Conservation (phyloP, 2,797 vertebrate genomes). For the Amblyraja radiata region DNA sequence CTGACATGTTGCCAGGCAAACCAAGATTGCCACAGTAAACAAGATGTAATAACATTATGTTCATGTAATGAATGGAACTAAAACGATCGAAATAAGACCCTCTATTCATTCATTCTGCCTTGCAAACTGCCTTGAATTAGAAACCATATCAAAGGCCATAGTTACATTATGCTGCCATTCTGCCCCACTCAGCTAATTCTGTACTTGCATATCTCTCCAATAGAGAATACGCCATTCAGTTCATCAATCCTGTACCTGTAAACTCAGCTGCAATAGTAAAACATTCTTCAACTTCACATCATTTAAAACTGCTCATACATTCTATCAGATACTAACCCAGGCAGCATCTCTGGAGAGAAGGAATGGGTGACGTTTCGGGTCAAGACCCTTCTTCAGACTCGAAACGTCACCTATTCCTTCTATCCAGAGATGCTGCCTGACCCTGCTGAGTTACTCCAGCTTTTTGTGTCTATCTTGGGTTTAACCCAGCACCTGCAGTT, state of each 20-base stretch:
- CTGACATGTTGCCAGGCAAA: neutral
- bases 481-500: no score
- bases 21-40: neutral
- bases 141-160: no score
- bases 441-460: no score
- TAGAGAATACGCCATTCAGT: neutral
- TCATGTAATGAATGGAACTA: neutral
- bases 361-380: no score
- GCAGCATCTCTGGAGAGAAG: no score
- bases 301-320: neutral
- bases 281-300: neutral
- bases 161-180: no score
- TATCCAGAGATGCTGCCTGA: no score
- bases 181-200: neutral
- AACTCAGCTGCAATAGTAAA: neutral
- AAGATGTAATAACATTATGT: neutral
- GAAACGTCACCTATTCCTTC: no score
- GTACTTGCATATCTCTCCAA: neutral
- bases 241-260: neutral
- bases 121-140: no score
- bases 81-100: neutral
- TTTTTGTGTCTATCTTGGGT: no score
- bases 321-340: conserved; percentile 66
- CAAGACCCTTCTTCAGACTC: no score
- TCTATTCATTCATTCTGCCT: neutral